phyloP scores from a whole-genome alignment of 2,113 vertebrate genomes.

The Pelobates fuscus region DNA sequence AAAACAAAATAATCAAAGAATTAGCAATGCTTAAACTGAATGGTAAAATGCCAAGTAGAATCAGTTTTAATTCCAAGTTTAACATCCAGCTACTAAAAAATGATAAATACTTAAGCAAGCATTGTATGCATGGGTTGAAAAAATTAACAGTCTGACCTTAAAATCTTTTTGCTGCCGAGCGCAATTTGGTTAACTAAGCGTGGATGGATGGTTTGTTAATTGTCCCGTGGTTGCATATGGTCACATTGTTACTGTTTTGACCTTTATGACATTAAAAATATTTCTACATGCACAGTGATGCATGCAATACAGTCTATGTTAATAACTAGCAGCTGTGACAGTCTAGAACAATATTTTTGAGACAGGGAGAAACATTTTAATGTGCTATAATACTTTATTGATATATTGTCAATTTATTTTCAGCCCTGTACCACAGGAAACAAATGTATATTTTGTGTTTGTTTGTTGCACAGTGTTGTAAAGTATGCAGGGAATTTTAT shows the following conservation, averaged over 20 bases:
- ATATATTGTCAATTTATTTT: too few relatives aligned
- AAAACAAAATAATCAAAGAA: too few relatives aligned
- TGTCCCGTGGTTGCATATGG: constrained; percentile 12
- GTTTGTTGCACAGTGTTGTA: too few relatives aligned
- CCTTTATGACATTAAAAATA: constrained; percentile 32
- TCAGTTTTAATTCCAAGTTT: not conserved
- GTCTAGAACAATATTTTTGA: too few relatives aligned
- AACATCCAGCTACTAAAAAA: not conserved
- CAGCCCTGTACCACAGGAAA: too few relatives aligned
- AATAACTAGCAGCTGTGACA: too few relatives aligned
- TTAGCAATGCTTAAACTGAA: too few relatives aligned
- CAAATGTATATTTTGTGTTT: too few relatives aligned
- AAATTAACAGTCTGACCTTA: not conserved
- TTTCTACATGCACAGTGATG: constrained; percentile 6
- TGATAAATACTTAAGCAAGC: too few relatives aligned
- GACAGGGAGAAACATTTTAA: too few relatives aligned
- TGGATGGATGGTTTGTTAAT: constrained; percentile 19
- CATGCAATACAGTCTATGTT: not conserved
- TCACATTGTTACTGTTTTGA: constrained; percentile 17
- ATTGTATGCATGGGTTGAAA: constrained; percentile 11
- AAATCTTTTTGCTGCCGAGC: constrained; percentile 1
- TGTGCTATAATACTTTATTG: too few relatives aligned
- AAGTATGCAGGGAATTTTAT: too few relatives aligned
- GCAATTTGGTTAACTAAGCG: constrained; percentile 27
- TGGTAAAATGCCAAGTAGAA: not conserved